phyloP scores from a whole-genome alignment of 2,888 invertebrate genomes.

The Tanytarsus gracilentus region DNA sequence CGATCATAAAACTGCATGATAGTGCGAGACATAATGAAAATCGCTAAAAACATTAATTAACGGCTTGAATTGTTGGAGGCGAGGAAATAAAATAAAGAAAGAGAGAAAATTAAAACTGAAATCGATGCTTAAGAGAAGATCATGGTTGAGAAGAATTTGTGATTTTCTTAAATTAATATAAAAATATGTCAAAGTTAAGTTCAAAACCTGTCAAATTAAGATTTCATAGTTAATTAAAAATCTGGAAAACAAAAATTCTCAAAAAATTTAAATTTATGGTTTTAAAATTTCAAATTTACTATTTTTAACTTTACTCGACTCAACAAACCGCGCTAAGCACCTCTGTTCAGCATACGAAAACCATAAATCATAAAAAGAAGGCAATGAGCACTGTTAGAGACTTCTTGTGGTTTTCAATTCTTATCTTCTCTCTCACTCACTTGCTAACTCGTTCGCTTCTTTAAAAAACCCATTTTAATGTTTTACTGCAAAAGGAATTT shows the following conservation, averaged over 20 bases:
- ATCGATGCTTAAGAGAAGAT: neutral
- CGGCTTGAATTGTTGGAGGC: conserved; percentile 1
- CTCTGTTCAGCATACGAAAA: conserved; percentile 5
- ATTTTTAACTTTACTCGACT: no score
- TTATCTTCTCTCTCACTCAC: conserved; percentile 1
- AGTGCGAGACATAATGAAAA: conserved; percentile 3
- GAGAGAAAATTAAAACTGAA: neutral
- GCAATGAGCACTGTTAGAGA: conserved; percentile 11
- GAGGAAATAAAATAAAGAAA: neutral
- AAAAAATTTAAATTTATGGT: no score
- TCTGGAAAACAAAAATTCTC: no score
- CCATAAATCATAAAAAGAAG: conserved; percentile 24
- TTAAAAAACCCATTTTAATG: neutral
- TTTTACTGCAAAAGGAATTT: neutral
- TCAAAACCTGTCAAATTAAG: no score
- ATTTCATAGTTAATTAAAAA: no score
- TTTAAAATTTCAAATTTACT: no score
- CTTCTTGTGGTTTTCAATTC: conserved; percentile 13
- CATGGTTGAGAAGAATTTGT: no score
- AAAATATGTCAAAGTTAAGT: no score
- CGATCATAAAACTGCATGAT: neutral
- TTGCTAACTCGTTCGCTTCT: neutral
- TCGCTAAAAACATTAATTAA: conserved; percentile 13
- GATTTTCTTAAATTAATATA: no score
- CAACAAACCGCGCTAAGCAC: no score